Base-by-base conservation (phyloP, 53 echinoderm and acorn worm genomes). In the Henricia sp. region DNA sequence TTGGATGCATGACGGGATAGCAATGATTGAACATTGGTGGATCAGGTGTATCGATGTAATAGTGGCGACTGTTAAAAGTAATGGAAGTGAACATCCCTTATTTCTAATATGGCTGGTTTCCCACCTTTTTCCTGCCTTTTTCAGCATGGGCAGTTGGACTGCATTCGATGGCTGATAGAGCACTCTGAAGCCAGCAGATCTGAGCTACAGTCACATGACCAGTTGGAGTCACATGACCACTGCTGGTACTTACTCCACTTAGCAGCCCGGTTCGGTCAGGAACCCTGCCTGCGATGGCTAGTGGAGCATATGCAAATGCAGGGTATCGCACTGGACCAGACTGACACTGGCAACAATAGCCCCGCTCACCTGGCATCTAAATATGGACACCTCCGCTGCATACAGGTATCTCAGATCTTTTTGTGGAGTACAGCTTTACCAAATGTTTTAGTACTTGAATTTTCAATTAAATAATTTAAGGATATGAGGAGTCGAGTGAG, bases 261-360 rank as follows among this genome's bases (percentile, higher is more conserved):
- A 6, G 94, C 91, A 28, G 86, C 91, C 36, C 83, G 94, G 29
- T 91, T 88, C 82, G 94, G 94, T n/a, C 94, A 94, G 84, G 91
- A 94, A 82, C 16, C 80, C 29, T 94, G 94, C 69, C 66, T 94
- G 36, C 85, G 94, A 19, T 88, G 94, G 91, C 76, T 94, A 71
- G 85, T 94, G 0, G 88, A 85, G 43, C 74, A 73, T 35, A 94
- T 94, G 94, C 91, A 83, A 39, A 83, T 72, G 28, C 37, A 58
- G 13, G 86, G 71, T 19, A 57, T 93, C 29, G 36, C 90, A 27
- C 57, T 88, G 14, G 85, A 90, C 51, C 46, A 57, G 50, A 68
- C 82, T 19, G 94, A 94, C 82, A 82, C 70, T 56, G 77, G 80
- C 84, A 85, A 85, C 85, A 90, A 91, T 75, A 91, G 88, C 48